Evolutionary conservation across 2,888 invertebrate species (phyloP), one percentile per base, ranked within the genome.

Genomic region (Mantis religiosa): DNA sequence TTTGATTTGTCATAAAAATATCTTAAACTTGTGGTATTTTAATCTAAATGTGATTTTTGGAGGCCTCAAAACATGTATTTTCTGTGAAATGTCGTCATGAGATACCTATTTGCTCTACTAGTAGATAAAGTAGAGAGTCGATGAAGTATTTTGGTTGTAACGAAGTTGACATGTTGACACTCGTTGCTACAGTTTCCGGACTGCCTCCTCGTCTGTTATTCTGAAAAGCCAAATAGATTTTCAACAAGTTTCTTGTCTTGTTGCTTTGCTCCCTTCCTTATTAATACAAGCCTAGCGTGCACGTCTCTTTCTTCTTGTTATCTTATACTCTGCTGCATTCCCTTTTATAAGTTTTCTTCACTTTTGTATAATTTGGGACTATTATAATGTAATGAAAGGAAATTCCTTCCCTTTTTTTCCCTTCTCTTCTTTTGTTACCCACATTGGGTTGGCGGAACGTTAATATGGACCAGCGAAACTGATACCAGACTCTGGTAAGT

Each of bases 331-430:
- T 82, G 87, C 30, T 82, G 87, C 81, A 30, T 87, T 87, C 87
- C 82, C 87, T 87, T 87, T 82, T 82, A 87, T 82, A 87, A 87
- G 87, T 87, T 87, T 81, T 82, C 82, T 87, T 82, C 87, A 87
- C 28, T 87, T 82, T 87, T 82, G 87, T 87, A 87, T 87, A 87
- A 87, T 87, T 87, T 87, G 82, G 82, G 87, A 82, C 82, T 87
- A 87, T 87, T 87, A 87, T 87, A 87, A 87, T 82, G 41, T 87
- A 87, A 87, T 87, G 87, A 87, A 87, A 87, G 87, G 82, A 87
- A 87, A 82, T 87, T 87, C 41, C 34, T 87, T 25, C 30, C 34
- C 34, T 87, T 87, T 87, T 82, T 87, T 28, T 54, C 14, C 12
- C 47, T 28, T 85, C 86, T 27, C 82, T 82, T 87, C n/a, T 82